Evolutionary conservation across 2,888 invertebrate species (phyloP).

Genomic region (Drosophila prolongata): DNA sequence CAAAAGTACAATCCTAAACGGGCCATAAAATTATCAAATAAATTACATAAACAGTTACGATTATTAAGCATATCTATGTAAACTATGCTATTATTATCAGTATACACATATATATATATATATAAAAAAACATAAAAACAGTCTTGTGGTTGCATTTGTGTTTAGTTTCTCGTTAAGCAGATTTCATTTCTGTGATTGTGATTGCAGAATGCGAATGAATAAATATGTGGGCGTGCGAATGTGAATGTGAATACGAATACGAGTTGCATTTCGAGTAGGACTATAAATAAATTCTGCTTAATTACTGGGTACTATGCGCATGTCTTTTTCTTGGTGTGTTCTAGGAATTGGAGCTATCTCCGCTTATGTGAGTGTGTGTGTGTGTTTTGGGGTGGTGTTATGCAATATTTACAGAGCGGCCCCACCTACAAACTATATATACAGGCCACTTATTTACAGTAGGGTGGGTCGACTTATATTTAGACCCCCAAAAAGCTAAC

Average conservation of each 20-base stretch:
- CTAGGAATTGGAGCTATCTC: slow-evolving; percentile 40
- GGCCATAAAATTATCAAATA: slow-evolving; percentile 42
- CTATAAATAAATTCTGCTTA: slow-evolving; percentile 73
- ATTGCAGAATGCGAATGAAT: slow-evolving; percentile 66
- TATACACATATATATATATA: slow-evolving; percentile 20
- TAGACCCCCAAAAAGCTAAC: slow-evolving; percentile 12
- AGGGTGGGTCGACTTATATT: slow-evolving; percentile 3
- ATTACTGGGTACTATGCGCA: slow-evolving; percentile 73
- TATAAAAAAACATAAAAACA: slow-evolving; percentile 70
- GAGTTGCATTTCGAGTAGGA: slow-evolving; percentile 37
- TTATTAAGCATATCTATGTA: slow-evolving; percentile 32
- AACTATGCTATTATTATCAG: slow-evolving; percentile 25
- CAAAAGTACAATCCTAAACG: slow-evolving; percentile 28
- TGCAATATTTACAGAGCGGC: slow-evolving; percentile 36
- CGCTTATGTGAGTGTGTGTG: slow-evolving; percentile 15
- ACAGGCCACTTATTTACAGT: slow-evolving; percentile 34
- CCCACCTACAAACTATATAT: slow-evolving; percentile 32
- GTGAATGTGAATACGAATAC: slow-evolving; percentile 18
- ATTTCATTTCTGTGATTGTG: slow-evolving; percentile 40
- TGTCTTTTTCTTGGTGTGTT: slow-evolving; percentile 72
- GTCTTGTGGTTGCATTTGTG: slow-evolving; percentile 84
- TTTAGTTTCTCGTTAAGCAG: slow-evolving; percentile 72
- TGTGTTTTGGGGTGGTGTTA: slow-evolving; percentile 5
- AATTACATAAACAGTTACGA: slow-evolving; percentile 35
- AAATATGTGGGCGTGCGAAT: slow-evolving; percentile 46